Base-by-base conservation (phyloP, 2,888 invertebrate species). In the Galerucella pusilla region DNA sequence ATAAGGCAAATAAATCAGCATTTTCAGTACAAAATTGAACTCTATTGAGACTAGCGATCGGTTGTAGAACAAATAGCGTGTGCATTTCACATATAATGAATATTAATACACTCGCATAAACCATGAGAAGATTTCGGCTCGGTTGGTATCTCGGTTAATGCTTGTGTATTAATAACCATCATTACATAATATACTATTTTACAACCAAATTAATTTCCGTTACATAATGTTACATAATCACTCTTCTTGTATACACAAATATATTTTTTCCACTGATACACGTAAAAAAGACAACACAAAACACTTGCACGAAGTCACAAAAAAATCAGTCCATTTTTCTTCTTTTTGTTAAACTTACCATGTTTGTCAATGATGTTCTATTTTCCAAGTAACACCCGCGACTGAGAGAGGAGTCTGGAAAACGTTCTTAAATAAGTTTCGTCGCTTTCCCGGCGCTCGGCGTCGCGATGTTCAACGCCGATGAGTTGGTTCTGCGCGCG, bases 331-430 rank as follows among this genome's bases (percentile, higher is more conserved):
- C 67, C 28, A 71, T 65, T 52, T 60, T 61, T 46, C 59, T 46
- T 63, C 52, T 45, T 42, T 28, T 59, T 45, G 54, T 52, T 66
- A 54, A 78, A 85, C 86, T 86, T 86, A 87, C 87, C 87, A 87
- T 87, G 45, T 82, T 77, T 85, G 85, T 85, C 79, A 79, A 77
- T 73, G 84, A 84, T 85, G 84, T 85, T 82, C 78, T 78, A 77
- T 81, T 84, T 83, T 84, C 84, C 83, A 83, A 84, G 81, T 79
- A 83, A 85, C 85, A 85, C 85, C 85, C 85, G 85, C 86, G 85
- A 87, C 87, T 87, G 85, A 79, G 79, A 79, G 79, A 76, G 70
- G 71, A 67, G 71, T 75, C 74, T 71, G 68, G 74, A 49, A 69
- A 45, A 66, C 78, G 80, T 77, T 80, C 86, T 86, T 87, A 86